Evolutionary conservation across 2,888 invertebrate species (phyloP), one percentile per base, ranked within the genome.

Genomic region (Atethmia centrago): DNA sequence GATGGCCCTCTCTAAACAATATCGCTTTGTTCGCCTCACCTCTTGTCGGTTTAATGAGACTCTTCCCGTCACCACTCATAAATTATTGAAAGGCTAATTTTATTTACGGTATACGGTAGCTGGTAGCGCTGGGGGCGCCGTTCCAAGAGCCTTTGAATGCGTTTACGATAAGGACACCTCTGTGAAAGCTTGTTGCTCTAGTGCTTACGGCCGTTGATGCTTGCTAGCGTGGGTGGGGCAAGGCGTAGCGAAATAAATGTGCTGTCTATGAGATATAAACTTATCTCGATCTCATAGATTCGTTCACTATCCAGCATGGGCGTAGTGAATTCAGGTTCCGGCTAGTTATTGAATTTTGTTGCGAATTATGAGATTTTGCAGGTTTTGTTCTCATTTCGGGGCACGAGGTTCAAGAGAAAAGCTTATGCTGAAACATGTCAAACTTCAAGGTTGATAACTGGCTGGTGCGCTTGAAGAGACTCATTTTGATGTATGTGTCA

Each of bases 21-120:
- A 89, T 87, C 86, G 88, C 89, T 92, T 92, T 92, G 92, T 92
- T 88, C 87, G 72, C 78, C 72, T 85, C 85, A 72, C 86, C 85
- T 79, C 83, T 87, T 85, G 84, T 80, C 83, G 77, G 85, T 88
- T 90, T 90, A 90, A 91, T 88, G 89, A 89, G 85, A 83, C 83
- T 84, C 78, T 84, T 63, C 73, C 84, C 82, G 81, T 82, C 86
- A 85, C 80, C 86, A 84, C 83, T 88, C 87, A 87, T 90, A 87
- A 89, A 89, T 89, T 88, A 88, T 88, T 88, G 83, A 85, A 87
- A 81, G 66, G 72, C 86, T 82, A 80, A 87, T 86, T 80, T 86
- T 84, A 84, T 87, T 79, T 87, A 74, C 69, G 74, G 49, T 62
- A 42, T 40, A 75, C 73, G 59, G 69, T 62, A 74, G 71, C 76